Evolutionary conservation across 2,113 vertebrate species (phyloP), one percentile per base, ranked within the genome.

Genomic region (Oncorhynchus tshawytscha): DNA sequence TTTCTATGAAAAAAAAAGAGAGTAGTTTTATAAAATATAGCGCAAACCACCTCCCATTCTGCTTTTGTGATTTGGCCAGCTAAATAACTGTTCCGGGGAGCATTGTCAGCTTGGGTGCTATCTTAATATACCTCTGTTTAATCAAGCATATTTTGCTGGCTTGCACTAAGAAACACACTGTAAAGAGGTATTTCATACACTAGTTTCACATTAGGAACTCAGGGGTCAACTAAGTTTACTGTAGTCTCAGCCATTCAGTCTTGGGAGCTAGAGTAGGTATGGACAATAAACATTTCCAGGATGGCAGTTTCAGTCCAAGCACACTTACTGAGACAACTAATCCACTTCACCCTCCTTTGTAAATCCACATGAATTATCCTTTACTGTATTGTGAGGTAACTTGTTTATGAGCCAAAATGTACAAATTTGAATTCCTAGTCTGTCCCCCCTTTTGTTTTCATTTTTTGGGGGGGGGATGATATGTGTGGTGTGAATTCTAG

Each of bases 121-220:
- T 91, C 86, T 70, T 88, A 84, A 93, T 90, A 93, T 94, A 94
- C 93, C 92, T 94, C 94, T 87, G 89, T 90, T 90, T 91, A 92
- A 93, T 92, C 80, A 83, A 93, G 89, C 91, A 91, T 91, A 91
- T 90, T 82, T 85, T 92, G 92, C 93, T 92, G 91, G 94, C 92
- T 94, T 94, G 93, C 93, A 94, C 94, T 94, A 94, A 92, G 85
- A 90, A 84, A 93, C 91, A 94, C 93, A 94, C 93, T 93, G 92
- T 93, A 92, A 85, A 90, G 92, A 94, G 93, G 91, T 92, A 91
- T 94, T 92, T 93, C 90, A 89, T 93, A 92, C 91, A 93, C 94
- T 94, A 92, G 91, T 90, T 92, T 92, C 92, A 89, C 91, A 91
- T 92, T 94, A 91, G 90, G 92, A 93, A 92, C 94, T 94, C 94